Base-by-base conservation (phyloP, 1,140 invertebrate species). In the Drosophila miranda region DNA sequence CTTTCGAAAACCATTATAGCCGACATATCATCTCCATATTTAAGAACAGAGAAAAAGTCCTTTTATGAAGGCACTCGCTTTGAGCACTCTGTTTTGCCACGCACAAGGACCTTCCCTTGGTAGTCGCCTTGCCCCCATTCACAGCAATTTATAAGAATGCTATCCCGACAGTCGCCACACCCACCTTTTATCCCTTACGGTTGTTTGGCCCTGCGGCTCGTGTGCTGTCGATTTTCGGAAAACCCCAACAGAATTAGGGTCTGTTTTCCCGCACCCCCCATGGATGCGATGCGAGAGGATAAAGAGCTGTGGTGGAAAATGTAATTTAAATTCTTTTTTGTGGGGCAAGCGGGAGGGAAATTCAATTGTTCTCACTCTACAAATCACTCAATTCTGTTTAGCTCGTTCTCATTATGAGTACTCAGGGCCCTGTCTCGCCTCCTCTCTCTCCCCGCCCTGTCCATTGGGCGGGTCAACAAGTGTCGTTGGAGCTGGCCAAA, bases 391-490 rank as follows among this genome's bases (percentile, higher is more conserved):
- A 68, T 68, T 68, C 16, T 16, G 16, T 55, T 11, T 34, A 23
- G 44, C 50, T 55, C 62, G 63, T 68, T 68, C 50, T 42, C 62
- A 68, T 68, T 68, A 68, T 34, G 30, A 34, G 30, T 34, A 34
- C 30, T 34, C 30, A 11, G 11, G 30, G 30, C 0, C 30, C 30
- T 9, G 9, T 3, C 9, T 11, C 30, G 16, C n/a, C n/a, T n/a
- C n/a, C n/a, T n/a, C n/a, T n/a, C n/a, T 2, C 28, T 30, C 28
- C 50, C 67, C 16, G 43, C 30, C 43, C 67, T 68, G 64, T 67
- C 62, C 55, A 23, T 67, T 38, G 43, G 6, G 57, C 62, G 55
- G 53, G 43, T 34, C 34, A 75, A 79, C 70, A 75, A 75, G 76
- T 73, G 58, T 59, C 44, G 41, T 34, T 21, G 19, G 14, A 19